Conservation (phyloP, 2,113 vertebrate species). For the Setophaga coronata region DNA sequence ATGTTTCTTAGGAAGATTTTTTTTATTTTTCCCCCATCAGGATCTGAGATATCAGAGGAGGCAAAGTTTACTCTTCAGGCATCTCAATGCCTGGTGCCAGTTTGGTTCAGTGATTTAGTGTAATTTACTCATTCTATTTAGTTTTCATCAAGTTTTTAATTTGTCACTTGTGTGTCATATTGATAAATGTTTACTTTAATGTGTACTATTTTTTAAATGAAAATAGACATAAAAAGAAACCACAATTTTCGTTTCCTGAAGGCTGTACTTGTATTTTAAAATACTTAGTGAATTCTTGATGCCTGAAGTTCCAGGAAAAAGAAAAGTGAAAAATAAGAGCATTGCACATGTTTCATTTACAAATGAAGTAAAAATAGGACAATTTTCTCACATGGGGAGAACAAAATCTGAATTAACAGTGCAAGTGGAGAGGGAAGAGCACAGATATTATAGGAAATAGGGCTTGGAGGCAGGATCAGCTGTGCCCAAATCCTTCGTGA, state of each 20-base stretch:
- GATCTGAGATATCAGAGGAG: neutral
- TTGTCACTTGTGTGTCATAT: neutral
- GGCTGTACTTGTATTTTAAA: neutral
- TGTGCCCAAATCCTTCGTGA: neutral
- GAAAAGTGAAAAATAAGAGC: neutral
- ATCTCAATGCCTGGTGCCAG: neutral
- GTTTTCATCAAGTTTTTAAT: neutral
- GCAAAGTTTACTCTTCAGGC: neutral
- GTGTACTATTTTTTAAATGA: neutral
- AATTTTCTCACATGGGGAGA: neutral
- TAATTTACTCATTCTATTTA: neutral
- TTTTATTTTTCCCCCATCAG: fast-evolving
- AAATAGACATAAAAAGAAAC: neutral
- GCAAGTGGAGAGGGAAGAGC: neutral
- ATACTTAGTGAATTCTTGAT: neutral
- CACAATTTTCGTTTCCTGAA: neutral
- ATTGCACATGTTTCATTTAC: fast-evolving
- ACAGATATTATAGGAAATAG: neutral
- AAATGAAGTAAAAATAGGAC: neutral
- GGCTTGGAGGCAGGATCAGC: conserved; percentile 30
- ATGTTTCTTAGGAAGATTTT: neutral
- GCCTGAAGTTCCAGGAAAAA: neutral
- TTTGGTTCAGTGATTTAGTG: neutral
- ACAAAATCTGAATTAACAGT: neutral
- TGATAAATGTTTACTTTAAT: neutral